Conservation (phyloP, 2,113 vertebrate species). For the Columba livia region DNA sequence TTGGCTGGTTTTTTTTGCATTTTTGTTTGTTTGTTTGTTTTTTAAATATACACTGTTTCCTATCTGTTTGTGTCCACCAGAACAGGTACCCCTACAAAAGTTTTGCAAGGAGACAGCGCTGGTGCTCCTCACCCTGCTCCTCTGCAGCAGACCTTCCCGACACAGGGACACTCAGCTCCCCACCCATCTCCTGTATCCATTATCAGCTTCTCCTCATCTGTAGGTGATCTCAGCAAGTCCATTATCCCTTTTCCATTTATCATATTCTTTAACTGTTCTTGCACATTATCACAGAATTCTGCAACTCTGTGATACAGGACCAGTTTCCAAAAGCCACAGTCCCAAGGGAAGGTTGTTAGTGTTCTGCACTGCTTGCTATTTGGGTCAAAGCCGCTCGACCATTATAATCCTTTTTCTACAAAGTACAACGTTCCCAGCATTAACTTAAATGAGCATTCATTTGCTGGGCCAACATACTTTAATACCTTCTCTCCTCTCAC, state of each 20-base stretch:
- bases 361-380: background rate
- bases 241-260: background rate
- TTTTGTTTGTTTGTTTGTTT: too few species aligned
- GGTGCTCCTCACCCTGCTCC: background rate
- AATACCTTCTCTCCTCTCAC: background rate
- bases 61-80: background rate
- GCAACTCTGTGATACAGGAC: background rate
- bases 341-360: background rate
- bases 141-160: background rate
- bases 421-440: background rate
- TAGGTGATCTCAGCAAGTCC: background rate
- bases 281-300: accelerated
- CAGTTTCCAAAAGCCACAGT: background rate
- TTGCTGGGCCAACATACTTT: background rate
- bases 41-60: background rate
- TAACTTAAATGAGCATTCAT: background rate
- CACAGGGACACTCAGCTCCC: accelerated
- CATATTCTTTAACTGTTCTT: background rate
- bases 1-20: too few species aligned
- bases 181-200: background rate
- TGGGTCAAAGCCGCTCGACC: background rate
- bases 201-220: background rate
- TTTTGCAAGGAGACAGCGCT: background rate
- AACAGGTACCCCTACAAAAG: background rate
- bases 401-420: background rate